Percentiles rank a stretch among this genome's conserved stretches.
Evolutionary conservation across 2,888 invertebrate genomes (phyloP).

Genomic region (Calephelis perditalis): DNA sequence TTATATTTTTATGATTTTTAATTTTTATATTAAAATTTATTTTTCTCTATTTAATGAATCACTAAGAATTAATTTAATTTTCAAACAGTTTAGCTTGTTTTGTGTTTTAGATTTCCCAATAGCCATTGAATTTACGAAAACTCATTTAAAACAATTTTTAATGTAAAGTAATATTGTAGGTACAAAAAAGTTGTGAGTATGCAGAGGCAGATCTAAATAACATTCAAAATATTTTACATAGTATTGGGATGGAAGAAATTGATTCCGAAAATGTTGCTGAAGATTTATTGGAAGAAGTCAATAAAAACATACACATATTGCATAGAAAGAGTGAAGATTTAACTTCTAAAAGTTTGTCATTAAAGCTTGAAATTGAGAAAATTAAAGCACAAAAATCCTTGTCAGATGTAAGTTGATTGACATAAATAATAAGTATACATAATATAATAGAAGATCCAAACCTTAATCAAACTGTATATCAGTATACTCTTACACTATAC

Average conservation of each 20-base stretch:
- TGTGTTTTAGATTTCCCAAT: no score
- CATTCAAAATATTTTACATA: constrained; percentile 52
- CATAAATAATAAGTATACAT: constrained; percentile 14
- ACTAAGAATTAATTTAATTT: no score
- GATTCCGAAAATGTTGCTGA: constrained; percentile 42
- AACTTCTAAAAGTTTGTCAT: constrained; percentile 55
- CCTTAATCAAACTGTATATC: no score
- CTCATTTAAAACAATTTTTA: no score
- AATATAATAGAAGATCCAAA: not conserved
- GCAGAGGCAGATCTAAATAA: constrained; percentile 70
- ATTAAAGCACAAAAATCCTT: constrained; percentile 40
- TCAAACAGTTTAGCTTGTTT: no score
- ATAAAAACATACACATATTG: constrained; percentile 46
- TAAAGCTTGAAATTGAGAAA: constrained; percentile 62
- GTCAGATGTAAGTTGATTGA: constrained; percentile 43
- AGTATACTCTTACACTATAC: no score
- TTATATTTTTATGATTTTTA: no score
- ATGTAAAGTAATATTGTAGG: constrained; percentile 40
- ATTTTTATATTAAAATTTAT: no score
- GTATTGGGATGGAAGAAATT: constrained; percentile 51
- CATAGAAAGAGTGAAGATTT: constrained; percentile 61
- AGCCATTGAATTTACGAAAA: no score
- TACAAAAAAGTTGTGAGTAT: constrained; percentile 54
- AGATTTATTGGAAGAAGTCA: constrained; percentile 53
- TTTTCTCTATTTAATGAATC: no score